Base-by-base conservation (phyloP, 2,797 vertebrate genomes). In the Sebastes iracundus region DNA sequence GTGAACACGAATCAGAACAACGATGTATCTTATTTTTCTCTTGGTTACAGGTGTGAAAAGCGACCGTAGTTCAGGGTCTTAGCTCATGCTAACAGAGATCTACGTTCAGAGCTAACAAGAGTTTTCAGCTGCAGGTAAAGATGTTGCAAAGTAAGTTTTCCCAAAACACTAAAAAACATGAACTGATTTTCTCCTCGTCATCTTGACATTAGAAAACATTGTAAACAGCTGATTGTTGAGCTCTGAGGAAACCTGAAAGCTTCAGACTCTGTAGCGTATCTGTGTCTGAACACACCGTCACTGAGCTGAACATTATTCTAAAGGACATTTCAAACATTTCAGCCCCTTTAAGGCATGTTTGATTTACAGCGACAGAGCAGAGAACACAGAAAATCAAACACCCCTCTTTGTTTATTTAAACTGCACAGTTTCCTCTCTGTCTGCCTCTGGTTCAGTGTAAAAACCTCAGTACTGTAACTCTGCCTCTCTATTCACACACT, bases 301-400 rank as follows among this genome's bases (percentile, higher is more conserved):
- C 61, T 23, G 59, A 80, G 59, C 49, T 68, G 68, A 59, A 72
- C 86, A 68, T 89, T 60, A 80, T 58, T 86, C 73, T 75, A 30
- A 30, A 61, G 38, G 32, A 46, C 22, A 28, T 84, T 88, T 88
- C 75, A 90, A 88, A 89, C 86, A 86, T 62, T 58, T 81, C 62
- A 79, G 42, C 14, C 42, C 22, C 62, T 85, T 77, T 88, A 72
- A 75, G 80, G 61, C 66, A 64, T 3, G 2, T 81, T 86, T 85
- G 85, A 88, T 90, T 92, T 87, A 75, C 61, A 55, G 76, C 33
- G 22, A 55, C 60, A 18, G 62, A 82, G 73, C 35, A 86, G 70
- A 79, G 68, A 64, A 68, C 20, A 63, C 78, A 79, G 56, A 78
- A 33, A 72, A 72, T 82, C 77, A 81, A 83, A 82, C 85, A 33